A percentile compares a stretch with the other conserved stretches of the same genome.
Evolutionary conservation across 2,888 invertebrate genomes (phyloP).

Genomic region (Patella depressa): DNA sequence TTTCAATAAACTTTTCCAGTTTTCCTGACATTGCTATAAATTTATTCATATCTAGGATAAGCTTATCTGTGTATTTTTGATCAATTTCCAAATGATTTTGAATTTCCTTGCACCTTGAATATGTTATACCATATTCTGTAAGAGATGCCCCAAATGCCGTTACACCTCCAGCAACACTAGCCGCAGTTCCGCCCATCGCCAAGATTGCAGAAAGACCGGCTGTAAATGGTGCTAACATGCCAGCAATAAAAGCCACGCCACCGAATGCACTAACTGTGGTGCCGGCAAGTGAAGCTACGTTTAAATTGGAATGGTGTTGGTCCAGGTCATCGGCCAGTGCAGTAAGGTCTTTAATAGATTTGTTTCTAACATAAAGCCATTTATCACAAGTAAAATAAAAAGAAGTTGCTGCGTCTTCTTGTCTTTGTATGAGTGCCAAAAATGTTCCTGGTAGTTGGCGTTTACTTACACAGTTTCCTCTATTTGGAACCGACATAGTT

Average conservation of each 20-base stretch:
- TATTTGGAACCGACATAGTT: no score
- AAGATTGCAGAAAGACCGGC: background rate
- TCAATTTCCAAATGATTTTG: background rate
- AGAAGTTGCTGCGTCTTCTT: background rate
- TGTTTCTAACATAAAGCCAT: background rate
- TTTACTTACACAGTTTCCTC: no score
- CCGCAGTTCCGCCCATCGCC: background rate
- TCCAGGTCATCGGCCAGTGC: background rate
- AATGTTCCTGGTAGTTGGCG: no score
- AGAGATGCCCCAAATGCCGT: background rate
- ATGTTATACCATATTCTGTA: background rate
- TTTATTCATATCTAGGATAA: background rate
- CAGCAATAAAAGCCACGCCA: background rate
- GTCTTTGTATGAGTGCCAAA: background rate
- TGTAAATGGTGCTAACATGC: background rate
- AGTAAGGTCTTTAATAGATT: background rate
- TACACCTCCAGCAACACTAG: background rate
- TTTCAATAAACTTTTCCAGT: background rate
- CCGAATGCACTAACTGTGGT: background rate
- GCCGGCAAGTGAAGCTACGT: background rate
- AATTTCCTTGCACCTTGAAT: background rate
- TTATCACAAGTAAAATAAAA: background rate
- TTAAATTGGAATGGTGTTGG: background rate
- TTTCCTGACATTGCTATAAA: background rate
- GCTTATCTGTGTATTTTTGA: background rate